Percentiles rank a stretch among this genome's conserved stretches.
These are phyloP conservation scores for Anarhynchus alexandrinus DNA, from an alignment of 2,113 vertebrate species.

Conservation along the genomic window DNA sequence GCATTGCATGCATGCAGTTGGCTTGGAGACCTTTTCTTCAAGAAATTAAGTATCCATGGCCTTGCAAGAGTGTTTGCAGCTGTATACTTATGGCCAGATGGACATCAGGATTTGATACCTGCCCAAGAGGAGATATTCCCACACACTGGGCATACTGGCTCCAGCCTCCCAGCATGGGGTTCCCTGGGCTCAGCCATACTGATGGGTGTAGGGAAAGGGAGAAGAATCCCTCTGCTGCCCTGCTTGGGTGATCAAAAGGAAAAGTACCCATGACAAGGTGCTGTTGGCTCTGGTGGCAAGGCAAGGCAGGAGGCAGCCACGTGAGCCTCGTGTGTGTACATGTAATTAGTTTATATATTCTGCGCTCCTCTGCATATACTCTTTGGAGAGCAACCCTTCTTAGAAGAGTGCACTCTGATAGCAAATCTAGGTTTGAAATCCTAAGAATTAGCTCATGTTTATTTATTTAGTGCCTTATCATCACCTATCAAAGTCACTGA, in stretches of 20 bases:
- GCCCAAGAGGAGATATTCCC: not conserved
- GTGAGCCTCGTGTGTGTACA: not conserved
- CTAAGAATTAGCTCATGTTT: not conserved
- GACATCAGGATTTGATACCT: accelerated
- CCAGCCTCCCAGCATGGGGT: accelerated
- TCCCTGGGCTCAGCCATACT: accelerated
- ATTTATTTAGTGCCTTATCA: not conserved
- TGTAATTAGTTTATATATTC: not conserved
- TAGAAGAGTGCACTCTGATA: not conserved
- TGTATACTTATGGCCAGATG: not conserved
- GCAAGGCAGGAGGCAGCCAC: not conserved
- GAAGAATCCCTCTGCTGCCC: not conserved
- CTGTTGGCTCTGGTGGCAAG: not conserved
- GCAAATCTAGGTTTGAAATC: not conserved
- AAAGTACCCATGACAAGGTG: accelerated
- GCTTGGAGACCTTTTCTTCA: not conserved
- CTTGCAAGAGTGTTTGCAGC: accelerated
- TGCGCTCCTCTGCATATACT: not conserved
- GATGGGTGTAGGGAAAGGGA: accelerated
- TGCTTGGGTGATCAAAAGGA: not conserved
- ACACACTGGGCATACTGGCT: accelerated
- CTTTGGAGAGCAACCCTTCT: not conserved
- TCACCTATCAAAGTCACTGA: not conserved
- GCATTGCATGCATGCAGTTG: not conserved
- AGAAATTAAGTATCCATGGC: not conserved